Percentiles rank a stretch among this genome's conserved stretches.
Evolutionary conservation across 1,140 invertebrate species (phyloP).

Genomic region (Panagrolaimus sp.): DNA sequence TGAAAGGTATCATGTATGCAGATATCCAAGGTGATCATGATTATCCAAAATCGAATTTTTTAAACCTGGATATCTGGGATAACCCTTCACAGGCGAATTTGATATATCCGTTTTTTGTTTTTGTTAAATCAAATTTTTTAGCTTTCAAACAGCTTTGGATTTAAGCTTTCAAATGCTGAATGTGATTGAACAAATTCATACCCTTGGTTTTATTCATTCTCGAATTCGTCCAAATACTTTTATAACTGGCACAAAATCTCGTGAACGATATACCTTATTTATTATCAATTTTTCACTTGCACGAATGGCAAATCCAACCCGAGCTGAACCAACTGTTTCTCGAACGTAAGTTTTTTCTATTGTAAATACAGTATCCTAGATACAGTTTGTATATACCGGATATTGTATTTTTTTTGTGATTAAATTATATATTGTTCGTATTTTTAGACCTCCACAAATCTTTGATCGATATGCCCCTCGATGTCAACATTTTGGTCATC

Average conservation of each 20-base stretch:
- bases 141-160: conserved; percentile 1
- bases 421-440: too few relatives aligned
- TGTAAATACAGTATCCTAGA: too few relatives aligned
- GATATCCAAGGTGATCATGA: too few relatives aligned
- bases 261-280: neutral
- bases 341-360: neutral
- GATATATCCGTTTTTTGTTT: too few relatives aligned
- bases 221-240: conserved; percentile 6
- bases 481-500: neutral
- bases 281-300: conserved; percentile 1
- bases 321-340: neutral
- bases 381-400: too few relatives aligned
- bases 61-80: too few relatives aligned
- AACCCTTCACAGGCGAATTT: too few relatives aligned
- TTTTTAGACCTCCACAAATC: neutral
- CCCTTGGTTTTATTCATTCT: neutral
- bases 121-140: neutral
- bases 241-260: neutral
- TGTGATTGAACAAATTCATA: conserved; percentile 4
- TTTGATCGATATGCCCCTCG: conserved; percentile 3
- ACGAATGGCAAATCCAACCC: conserved; percentile 6
- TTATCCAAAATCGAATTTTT: too few relatives aligned
- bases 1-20: too few relatives aligned
- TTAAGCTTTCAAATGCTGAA: conserved; percentile 7
- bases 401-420: too few relatives aligned